phyloP scores from a whole-genome alignment of 2,888 invertebrate species.

The Ichneumoninae sp. region DNA sequence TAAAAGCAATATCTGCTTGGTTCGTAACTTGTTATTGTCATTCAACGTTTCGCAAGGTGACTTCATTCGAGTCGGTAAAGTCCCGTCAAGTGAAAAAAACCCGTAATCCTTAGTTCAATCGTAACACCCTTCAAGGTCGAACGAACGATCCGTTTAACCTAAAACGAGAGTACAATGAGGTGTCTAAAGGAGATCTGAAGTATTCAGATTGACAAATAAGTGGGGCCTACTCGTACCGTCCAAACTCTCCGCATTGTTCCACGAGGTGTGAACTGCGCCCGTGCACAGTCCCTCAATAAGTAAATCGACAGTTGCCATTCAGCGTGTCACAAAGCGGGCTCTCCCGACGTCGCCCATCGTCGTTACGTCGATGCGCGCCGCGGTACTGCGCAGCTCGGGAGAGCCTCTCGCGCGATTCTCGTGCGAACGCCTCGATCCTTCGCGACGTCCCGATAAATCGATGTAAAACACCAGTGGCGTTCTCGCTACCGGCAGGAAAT shows the following conservation, averaged over 20 bases:
- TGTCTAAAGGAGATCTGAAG: not conserved
- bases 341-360: not conserved
- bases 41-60: not conserved
- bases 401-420: conserved; percentile 17
- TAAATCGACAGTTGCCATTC: conserved; percentile 58
- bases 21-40: not conserved
- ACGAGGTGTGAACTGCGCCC: conserved; percentile 42
- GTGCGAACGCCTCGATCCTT: conserved; percentile 7
- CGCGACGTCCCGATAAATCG: not conserved
- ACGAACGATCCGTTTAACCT: conserved; percentile 5
- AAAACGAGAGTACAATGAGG: conserved; percentile 24
- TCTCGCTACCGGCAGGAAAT: conserved; percentile 13
- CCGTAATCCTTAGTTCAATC: not conserved
- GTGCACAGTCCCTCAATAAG: conserved; percentile 37
- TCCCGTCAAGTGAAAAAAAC: not conserved
- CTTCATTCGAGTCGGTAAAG: not conserved
- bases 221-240: conserved; percentile 6
- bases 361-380: not conserved
- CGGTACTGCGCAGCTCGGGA: not conserved
- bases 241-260: conserved; percentile 36
- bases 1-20: not conserved
- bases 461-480: not conserved
- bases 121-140: conserved; percentile 10
- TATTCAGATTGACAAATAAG: conserved; percentile 48
- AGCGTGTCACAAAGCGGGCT: conserved; percentile 52